These are phyloP conservation scores for Melanogrammus aeglefinus DNA, from an alignment of 2,797 vertebrate species.

Conservation along the genomic window DNA sequence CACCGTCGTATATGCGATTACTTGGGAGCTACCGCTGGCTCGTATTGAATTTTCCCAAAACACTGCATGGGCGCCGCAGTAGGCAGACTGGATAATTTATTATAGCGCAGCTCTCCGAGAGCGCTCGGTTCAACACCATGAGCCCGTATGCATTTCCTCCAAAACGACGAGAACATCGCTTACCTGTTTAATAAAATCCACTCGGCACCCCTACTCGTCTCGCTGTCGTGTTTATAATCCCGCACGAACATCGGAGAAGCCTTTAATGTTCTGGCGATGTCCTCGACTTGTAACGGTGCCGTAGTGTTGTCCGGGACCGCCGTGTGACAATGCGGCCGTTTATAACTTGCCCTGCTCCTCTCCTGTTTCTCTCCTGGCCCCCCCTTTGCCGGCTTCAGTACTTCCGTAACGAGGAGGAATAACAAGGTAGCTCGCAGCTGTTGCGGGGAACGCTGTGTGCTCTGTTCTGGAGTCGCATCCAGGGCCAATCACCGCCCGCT, in stretches of 20 bases:
- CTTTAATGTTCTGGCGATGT: constrained; percentile 31
- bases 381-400: constrained; percentile 26
- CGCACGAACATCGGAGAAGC: constrained; percentile 62
- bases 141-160: background rate
- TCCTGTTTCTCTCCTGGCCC: constrained; percentile 41
- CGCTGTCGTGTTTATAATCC: constrained; percentile 59
- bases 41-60: background rate
- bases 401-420: constrained; percentile 17
- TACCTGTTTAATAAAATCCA: constrained; percentile 62
- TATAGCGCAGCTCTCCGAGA: constrained; percentile 20
- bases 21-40: no score
- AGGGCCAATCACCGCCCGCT: constrained; percentile 52
- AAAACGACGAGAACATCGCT: constrained; percentile 17
- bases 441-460: constrained; percentile 45
- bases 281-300: constrained; percentile 35
- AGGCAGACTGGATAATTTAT: constrained; percentile 13
- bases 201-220: constrained; percentile 45
- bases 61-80: constrained; percentile 26
- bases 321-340: constrained; percentile 50
- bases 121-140: background rate
- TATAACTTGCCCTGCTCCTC: constrained; percentile 36
- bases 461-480: constrained; percentile 30
- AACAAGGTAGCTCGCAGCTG: constrained; percentile 59
- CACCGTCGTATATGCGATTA: background rate
- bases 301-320: constrained; percentile 32